Conservation (phyloP, 64 coral and sea anemone species). For the Pachyseris speciosa region DNA sequence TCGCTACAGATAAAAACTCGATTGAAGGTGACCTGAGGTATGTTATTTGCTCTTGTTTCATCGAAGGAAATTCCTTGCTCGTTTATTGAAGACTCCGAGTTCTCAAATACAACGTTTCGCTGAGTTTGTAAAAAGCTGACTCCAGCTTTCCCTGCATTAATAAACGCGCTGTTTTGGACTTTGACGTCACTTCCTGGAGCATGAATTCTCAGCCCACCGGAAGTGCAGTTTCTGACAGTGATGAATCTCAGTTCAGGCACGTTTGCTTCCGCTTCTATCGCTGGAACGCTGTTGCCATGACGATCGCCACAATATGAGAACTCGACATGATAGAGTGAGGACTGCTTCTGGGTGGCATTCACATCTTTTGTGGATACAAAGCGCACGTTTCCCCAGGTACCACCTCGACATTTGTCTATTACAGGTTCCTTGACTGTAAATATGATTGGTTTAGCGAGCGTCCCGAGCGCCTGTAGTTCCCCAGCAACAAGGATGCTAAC, state of each 20-base stretch:
- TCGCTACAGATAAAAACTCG: constrained; percentile 54
- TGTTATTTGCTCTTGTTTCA: constrained; percentile 31
- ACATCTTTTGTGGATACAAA: constrained; percentile 30
- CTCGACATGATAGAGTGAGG: constrained; percentile 47
- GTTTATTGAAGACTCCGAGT: constrained; percentile 25
- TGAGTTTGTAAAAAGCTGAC: constrained; percentile 30
- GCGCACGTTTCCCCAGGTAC: constrained; percentile 74
- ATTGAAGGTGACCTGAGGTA: constrained; percentile 52
- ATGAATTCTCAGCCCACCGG: constrained; percentile 27
- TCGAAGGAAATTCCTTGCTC: constrained; percentile 45
- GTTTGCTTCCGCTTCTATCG: constrained; percentile 52
- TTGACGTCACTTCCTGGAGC: constrained; percentile 5
- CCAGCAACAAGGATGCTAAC: constrained; percentile 77
- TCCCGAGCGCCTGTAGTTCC: constrained; percentile 69
- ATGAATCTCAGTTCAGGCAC: constrained; percentile 41
- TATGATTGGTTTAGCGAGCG: constrained; percentile 17
- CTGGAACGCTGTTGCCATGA: constrained; percentile 18
- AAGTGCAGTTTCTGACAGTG: constrained; percentile 64
- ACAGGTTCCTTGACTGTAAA: constrained; percentile 40
- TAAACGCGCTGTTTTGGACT: constrained; percentile 21
- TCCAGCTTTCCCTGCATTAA: constrained; percentile 32
- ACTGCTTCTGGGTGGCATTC: not conserved
- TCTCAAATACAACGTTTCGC: constrained; percentile 2
- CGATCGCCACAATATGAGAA: constrained; percentile 66
- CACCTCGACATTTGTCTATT: constrained; percentile 9